Percentiles rank a stretch among this genome's conserved stretches.
Conservation (phyloP, 2,888 invertebrate genomes). For the Cynaeus angustus region DNA sequence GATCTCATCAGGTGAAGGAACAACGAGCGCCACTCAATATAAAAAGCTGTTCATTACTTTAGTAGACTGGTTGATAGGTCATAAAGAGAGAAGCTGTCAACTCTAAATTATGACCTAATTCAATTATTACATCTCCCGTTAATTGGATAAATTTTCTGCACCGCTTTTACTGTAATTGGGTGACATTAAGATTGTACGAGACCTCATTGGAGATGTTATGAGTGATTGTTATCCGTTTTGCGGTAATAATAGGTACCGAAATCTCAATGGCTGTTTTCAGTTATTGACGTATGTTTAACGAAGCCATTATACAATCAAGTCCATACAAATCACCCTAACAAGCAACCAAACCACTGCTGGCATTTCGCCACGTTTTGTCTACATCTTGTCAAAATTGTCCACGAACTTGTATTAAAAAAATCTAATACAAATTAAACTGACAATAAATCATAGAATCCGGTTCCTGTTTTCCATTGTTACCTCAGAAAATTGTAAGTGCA, state of each 20-base stretch:
- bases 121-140: slow-evolving; percentile 31
- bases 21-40: background rate
- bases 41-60: slow-evolving; percentile 4
- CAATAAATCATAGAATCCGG: slow-evolving; percentile 34
- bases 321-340: slow-evolving; percentile 41
- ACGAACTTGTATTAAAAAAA: slow-evolving; percentile 15
- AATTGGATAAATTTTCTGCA: slow-evolving; percentile 38
- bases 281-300: slow-evolving; percentile 42
- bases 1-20: too few species aligned
- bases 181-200: slow-evolving; percentile 43
- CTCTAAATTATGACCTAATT: slow-evolving; percentile 23
- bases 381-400: slow-evolving; percentile 28
- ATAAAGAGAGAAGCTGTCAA: slow-evolving; percentile 22
- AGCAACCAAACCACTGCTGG: slow-evolving; percentile 33
- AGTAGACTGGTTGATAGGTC: background rate
- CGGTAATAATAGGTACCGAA: slow-evolving; percentile 38
- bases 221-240: slow-evolving; percentile 46
- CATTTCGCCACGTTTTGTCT: too few species aligned
- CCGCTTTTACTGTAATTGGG: slow-evolving; percentile 31
- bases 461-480: slow-evolving; percentile 25
- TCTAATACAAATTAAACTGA: slow-evolving; percentile 43
- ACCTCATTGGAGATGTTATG: slow-evolving; percentile 32
- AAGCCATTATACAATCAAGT: slow-evolving; percentile 42
- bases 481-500: slow-evolving; percentile 1
- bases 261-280: slow-evolving; percentile 29